Base-by-base conservation (phyloP, 2,888 invertebrate genomes). In the Cordilura impudica region DNA sequence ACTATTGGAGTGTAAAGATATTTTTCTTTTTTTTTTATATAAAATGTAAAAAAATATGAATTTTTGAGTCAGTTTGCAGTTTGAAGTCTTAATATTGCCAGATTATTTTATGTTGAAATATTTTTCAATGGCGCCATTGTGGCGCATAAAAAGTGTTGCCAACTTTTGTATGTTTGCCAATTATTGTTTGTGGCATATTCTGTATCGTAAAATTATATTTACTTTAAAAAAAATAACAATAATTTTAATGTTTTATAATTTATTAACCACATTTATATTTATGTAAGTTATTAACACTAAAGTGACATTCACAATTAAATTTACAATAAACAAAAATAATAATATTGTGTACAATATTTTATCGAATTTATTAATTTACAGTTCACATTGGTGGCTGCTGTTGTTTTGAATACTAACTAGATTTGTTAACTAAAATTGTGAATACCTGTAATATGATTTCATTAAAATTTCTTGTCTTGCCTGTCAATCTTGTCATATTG, bases 61-160 rank as follows among this genome's bases (percentile, higher is more conserved):
- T 72, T 23, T 16, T 45, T 26, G 7, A n/a, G 4, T 18, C 29
- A n/a, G 7, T 31, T 56, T 51, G 14, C 7, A 45, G 10, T 21
- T 29, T 39, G 18, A 43, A 19, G 19, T 54, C 26, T n/a, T 14
- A 10, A 58, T 39, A 19, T 39, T 43, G 19, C 23, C 14, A 21
- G 39, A 21, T 6, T 56, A 26, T 23, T 54, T 26, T 60, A 43
- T 35, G 12, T n/a, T n/a, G 21, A 19, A 58, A 21, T 21, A 26
- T 4, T 19, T 10, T 56, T 31, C 14, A 29, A 60, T 18, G 78
- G 60, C 78, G 78, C 70, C 78, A 70, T 53, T 6, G 49, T 61
- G 78, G 70, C 78, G 78, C 60, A 45, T 54, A 54, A 65, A 60
- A 49, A 66, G 60, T 56, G 53, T 74, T 74, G 66, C 66, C 74